phyloP scores from a whole-genome alignment of 1,140 invertebrate genomes.

The Micrasema minimum region DNA sequence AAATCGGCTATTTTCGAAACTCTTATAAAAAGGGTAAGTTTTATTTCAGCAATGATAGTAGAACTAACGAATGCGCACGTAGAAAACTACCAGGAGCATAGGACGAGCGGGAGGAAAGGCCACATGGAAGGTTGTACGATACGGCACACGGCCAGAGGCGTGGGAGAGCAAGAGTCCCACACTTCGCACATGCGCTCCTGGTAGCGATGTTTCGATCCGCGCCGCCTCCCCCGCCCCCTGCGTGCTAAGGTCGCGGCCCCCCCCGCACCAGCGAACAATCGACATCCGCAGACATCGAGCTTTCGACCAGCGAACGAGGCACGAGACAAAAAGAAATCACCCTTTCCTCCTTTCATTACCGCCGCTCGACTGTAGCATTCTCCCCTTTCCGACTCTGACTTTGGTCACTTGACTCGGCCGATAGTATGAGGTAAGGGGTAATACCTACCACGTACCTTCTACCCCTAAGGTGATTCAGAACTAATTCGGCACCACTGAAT shows the following conservation, averaged over 20 bases:
- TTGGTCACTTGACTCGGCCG: neutral
- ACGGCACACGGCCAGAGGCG: neutral
- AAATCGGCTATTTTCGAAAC: no score
- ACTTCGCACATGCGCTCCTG: constrained; percentile 29
- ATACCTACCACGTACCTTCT: neutral
- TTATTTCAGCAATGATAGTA: no score
- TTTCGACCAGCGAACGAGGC: neutral
- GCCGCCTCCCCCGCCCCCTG: neutral
- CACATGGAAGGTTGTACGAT: constrained; percentile 8
- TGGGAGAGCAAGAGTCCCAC: neutral
- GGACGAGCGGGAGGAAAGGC: constrained; percentile 16
- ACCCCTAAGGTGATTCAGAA: neutral
- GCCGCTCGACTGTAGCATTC: neutral
- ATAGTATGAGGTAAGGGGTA: no score
- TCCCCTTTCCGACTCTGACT: neutral
- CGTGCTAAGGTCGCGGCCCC: constrained; percentile 20
- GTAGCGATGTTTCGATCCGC: constrained; percentile 25
- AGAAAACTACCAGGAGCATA: constrained; percentile 24
- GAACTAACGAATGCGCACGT: constrained; percentile 2
- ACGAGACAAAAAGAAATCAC: neutral
- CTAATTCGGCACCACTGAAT: neutral
- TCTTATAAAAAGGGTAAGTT: no score
- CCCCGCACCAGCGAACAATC: constrained; percentile 12
- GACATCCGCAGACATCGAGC: constrained; percentile 10
- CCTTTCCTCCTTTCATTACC: neutral